These are phyloP conservation scores for Melozone crissalis DNA, from an alignment of 2,113 vertebrate species.

Conservation along the genomic window DNA sequence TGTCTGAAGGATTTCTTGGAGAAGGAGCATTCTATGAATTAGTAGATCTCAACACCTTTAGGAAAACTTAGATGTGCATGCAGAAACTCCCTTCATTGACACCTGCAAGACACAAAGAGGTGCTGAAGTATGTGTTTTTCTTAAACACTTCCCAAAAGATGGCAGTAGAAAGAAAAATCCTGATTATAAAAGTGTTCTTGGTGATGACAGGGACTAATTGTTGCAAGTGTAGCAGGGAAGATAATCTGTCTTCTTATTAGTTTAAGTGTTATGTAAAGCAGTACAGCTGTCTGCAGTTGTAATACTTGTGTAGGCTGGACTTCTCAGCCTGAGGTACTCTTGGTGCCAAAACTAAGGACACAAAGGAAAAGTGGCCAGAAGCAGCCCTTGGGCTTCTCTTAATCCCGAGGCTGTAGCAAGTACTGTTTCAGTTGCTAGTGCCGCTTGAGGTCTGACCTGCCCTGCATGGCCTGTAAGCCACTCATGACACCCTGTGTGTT, in stretches of 20 bases:
- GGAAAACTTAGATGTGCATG: neutral
- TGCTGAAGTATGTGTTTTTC: neutral
- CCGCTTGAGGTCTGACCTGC: neutral
- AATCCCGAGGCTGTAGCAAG: neutral
- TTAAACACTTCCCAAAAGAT: neutral
- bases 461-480: neutral
- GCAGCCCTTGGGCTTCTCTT: neutral
- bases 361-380: neutral
- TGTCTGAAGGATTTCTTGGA: neutral
- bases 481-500: accelerated
- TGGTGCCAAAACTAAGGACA: neutral
- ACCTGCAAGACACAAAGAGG: neutral
- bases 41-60: neutral
- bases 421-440: neutral
- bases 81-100: neutral
- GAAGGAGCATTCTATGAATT: neutral
- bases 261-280: neutral
- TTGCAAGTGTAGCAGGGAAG: neutral
- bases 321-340: neutral
- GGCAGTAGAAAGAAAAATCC: neutral
- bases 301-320: neutral
- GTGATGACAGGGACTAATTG: neutral
- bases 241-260: neutral
- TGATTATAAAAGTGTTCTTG: neutral
- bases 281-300: neutral